Base-by-base conservation (phyloP, 1,140 invertebrate species). In the Mylabris phalerata region DNA sequence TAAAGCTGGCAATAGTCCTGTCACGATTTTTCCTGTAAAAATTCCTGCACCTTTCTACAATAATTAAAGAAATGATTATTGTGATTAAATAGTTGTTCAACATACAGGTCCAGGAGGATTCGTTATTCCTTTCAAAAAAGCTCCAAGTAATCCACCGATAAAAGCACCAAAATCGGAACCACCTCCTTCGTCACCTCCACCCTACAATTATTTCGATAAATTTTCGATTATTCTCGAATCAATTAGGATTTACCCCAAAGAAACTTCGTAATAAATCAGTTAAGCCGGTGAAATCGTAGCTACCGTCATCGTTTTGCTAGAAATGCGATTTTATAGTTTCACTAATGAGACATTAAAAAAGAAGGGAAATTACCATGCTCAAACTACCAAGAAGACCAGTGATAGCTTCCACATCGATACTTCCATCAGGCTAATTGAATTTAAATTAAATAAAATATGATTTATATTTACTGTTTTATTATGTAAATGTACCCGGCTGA, bases 101-200 rank as follows among this genome's bases (percentile, higher is more conserved):
- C 46, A 47, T 51, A 80, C 79, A 57, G 78, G 76, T 61, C 78
- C 79, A 41, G 77, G 77, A 5, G 78, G 78, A 19, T 75, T 77
- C 0, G 79, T 79, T 2, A 78, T 61, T 5, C 78, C 79, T 62
- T 77, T 74, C 32, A 80, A 67, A 3, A 75, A 65, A 2, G 77
- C 78, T 32, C 76, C 77, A 55, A 78, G 54, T 49, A 79, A 74
- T 13, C 69, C 69, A 45, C 77, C 79, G 39, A 78, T 55, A 26
- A 79, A 76, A 0, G 71, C 68, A 7, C 78, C 79, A 45, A 79
- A 75, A 67, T 78, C 77, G 1, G 73, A 75, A 38, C 78, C 79
- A 55, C 77, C 78, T 45, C 75, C 77, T 58, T 75, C 61, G 47
- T 60, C 60, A 9, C 61, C 74, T 62, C 75, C 72, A 13, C 75